Conservation (phyloP, 2,888 invertebrate genomes). For the Dichetophora obliterata region DNA sequence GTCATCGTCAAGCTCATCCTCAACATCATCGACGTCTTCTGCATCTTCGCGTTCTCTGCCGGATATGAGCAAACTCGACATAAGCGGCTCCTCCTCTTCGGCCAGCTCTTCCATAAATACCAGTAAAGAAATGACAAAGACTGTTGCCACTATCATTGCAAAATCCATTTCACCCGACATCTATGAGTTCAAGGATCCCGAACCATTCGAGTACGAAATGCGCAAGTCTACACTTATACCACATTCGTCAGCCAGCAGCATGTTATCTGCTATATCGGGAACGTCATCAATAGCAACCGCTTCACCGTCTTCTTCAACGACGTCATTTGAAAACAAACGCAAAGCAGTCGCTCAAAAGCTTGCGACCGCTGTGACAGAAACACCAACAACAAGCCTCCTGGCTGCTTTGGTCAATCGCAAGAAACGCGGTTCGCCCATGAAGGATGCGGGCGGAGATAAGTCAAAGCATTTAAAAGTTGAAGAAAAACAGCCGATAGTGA, state of each 20-base stretch:
- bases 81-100: conserved; percentile 56
- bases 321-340: conserved; percentile 46
- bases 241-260: conserved; percentile 15
- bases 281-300: conserved; percentile 1
- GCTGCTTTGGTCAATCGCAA: conserved; percentile 53
- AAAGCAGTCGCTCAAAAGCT: conserved; percentile 36
- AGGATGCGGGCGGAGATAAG: conserved; percentile 60
- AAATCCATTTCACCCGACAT: conserved; percentile 72
- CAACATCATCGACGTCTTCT: conserved; percentile 51
- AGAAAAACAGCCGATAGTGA: conserved; percentile 49
- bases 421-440: conserved; percentile 64
- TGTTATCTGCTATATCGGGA: conserved; percentile 32
- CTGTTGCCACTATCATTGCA: conserved; percentile 30
- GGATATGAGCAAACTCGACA: conserved; percentile 64
- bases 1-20: conserved; percentile 60
- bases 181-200: conserved; percentile 91
- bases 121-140: conserved; percentile 46
- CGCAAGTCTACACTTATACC: conserved; percentile 69
- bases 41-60: conserved; percentile 58
- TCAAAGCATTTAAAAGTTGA: conserved; percentile 57
- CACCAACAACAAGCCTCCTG: conserved; percentile 42
- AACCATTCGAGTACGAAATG: conserved; percentile 87
- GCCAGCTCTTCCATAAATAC: conserved; percentile 44
- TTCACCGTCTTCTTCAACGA: neutral
- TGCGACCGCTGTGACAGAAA: conserved; percentile 24